Evolutionary conservation across 2,888 invertebrate genomes (phyloP).

Genomic region (Cremastinae sp.): DNA sequence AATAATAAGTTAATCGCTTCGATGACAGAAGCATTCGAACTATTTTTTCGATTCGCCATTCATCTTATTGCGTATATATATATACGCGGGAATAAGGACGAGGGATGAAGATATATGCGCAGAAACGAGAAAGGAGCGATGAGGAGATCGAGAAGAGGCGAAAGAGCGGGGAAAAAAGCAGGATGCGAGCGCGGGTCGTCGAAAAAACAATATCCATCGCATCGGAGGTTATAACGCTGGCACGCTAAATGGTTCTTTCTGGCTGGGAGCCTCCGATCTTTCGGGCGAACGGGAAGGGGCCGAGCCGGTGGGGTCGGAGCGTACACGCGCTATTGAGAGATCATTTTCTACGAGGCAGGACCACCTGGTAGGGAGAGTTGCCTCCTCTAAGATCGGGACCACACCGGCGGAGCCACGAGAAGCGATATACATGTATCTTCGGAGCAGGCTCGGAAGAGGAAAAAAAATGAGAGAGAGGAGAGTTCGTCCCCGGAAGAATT

Average conservation of each 20-base stretch:
- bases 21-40: slow-evolving; percentile 27
- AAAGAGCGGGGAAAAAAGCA: slow-evolving; percentile 1
- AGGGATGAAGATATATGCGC: too few relatives aligned
- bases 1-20: too few relatives aligned
- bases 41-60: too few relatives aligned
- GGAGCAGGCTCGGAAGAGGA: slow-evolving; percentile 4
- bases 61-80: too few relatives aligned
- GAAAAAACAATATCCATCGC: slow-evolving; percentile 57
- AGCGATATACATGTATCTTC: slow-evolving; percentile 28
- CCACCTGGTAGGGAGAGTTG: slow-evolving; percentile 62
- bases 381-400: slow-evolving; percentile 56
- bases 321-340: slow-evolving; percentile 59
- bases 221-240: slow-evolving; percentile 28
- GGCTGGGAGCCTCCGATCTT: slow-evolving; percentile 31
- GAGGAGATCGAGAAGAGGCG: slow-evolving; percentile 23
- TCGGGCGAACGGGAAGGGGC: slow-evolving; percentile 6
- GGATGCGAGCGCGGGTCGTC: slow-evolving; percentile 12
- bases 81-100: too few relatives aligned
- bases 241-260: slow-evolving; percentile 58
- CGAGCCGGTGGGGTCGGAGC: slow-evolving; percentile 6
- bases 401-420: slow-evolving; percentile 54
- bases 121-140: slow-evolving; percentile 29
- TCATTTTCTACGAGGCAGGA: slow-evolving; percentile 61
- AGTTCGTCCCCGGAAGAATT: slow-evolving; percentile 38
- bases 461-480: slow-evolving; percentile 33